phyloP scores from a whole-genome alignment of 2,797 vertebrate species.

The Chromobotia macracanthus region DNA sequence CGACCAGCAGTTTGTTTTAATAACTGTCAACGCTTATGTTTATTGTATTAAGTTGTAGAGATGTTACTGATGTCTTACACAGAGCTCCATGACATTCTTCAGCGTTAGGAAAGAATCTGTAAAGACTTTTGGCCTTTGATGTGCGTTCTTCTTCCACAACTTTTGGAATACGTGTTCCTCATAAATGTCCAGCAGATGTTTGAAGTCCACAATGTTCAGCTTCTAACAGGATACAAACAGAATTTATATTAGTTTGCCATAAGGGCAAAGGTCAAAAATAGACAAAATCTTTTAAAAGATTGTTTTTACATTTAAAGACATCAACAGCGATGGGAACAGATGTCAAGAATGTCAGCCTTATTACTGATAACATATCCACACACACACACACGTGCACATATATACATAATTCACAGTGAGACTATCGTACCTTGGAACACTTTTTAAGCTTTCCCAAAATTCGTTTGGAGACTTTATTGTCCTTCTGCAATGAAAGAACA shows the following conservation, averaged over 20 bases:
- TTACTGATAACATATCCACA: background rate
- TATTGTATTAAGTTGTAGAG: background rate
- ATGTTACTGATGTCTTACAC: slow-evolving; percentile 52
- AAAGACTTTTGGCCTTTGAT: background rate
- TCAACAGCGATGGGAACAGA: no score
- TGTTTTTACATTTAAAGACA: no score
- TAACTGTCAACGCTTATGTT: no score
- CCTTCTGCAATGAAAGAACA: slow-evolving; percentile 40
- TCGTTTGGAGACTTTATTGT: slow-evolving; percentile 3
- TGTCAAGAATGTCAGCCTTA: no score
- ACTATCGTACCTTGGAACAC: slow-evolving; percentile 24
- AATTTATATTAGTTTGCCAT: no score
- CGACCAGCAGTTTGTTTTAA: no score
- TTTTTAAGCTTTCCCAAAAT: slow-evolving; percentile 6
- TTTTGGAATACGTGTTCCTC: slow-evolving; percentile 54
- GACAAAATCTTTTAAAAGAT: no score
- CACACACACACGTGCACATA: no score
- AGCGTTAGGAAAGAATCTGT: slow-evolving; percentile 38
- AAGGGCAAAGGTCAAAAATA: no score
- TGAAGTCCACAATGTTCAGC: slow-evolving; percentile 43
- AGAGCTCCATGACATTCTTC: slow-evolving; percentile 30
- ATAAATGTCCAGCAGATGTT: slow-evolving; percentile 58
- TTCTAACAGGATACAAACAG: slow-evolving; percentile 9
- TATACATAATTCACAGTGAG: background rate
- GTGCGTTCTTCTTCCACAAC: slow-evolving; percentile 26